Conservation (phyloP, 2,888 invertebrate genomes). For the Gymnocheta viridis region DNA sequence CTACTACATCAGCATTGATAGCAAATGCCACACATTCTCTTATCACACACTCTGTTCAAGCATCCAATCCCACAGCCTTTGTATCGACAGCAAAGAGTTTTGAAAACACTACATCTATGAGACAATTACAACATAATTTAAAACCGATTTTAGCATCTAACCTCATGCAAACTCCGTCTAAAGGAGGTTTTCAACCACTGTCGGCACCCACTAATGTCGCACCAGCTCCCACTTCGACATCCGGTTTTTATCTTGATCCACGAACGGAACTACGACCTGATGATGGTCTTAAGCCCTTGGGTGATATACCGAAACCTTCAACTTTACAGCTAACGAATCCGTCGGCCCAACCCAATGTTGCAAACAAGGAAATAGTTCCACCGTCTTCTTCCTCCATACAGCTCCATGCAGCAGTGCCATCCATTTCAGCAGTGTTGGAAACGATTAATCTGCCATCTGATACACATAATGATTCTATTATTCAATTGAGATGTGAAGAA, state of each 20-base stretch:
- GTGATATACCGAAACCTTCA: conserved; percentile 69
- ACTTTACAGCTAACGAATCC: not conserved
- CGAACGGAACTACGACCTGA: conserved; percentile 74
- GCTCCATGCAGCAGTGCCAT: not conserved
- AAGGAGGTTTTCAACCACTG: conserved; percentile 60
- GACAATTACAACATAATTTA: conserved; percentile 60
- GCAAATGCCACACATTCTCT: conserved; percentile 49
- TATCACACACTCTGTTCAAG: conserved; percentile 30
- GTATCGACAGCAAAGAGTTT: conserved; percentile 64
- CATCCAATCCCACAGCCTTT: conserved; percentile 55
- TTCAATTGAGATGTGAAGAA: conserved; percentile 92
- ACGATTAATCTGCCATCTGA: conserved; percentile 74
- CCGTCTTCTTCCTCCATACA: not conserved
- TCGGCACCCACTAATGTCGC: conserved; percentile 31
- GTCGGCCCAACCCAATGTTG: not conserved
- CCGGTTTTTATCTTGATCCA: conserved; percentile 72
- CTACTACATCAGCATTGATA: conserved; percentile 27
- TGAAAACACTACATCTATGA: conserved; percentile 64
- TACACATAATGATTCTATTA: conserved; percentile 85
- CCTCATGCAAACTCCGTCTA: conserved; percentile 31
- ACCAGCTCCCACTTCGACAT: conserved; percentile 64
- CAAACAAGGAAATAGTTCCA: conserved; percentile 35
- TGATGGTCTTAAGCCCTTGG: conserved; percentile 74
- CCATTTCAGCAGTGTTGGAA: conserved; percentile 57
- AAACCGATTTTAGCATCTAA: conserved; percentile 49